Conservation (phyloP, 2,113 vertebrate genomes). For the Elgaria multicarinata region DNA sequence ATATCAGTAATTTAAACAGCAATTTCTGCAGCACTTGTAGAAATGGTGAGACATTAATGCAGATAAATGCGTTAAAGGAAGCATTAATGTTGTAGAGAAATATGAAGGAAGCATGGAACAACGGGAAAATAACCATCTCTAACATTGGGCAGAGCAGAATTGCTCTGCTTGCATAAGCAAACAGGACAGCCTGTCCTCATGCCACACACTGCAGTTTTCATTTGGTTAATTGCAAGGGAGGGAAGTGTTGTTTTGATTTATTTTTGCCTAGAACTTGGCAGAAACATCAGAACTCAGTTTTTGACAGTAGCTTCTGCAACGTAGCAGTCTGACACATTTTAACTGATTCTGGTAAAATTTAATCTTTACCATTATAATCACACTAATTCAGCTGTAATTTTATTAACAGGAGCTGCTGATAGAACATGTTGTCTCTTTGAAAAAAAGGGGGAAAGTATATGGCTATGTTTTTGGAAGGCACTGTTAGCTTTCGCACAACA, state of each 20-base stretch:
- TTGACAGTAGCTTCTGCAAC: slow-evolving; percentile 56
- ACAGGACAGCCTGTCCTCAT: slow-evolving; percentile 44
- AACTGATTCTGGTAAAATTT: slow-evolving; percentile 58
- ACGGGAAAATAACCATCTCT: background rate
- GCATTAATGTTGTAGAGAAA: background rate
- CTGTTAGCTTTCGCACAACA: slow-evolving; percentile 37
- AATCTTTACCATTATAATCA: slow-evolving; percentile 48
- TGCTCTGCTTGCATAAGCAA: background rate
- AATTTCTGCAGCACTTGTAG: background rate
- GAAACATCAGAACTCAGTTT: slow-evolving; percentile 54
- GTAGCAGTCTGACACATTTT: slow-evolving; percentile 41
- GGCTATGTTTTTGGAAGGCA: slow-evolving; percentile 42
- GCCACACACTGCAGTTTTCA: slow-evolving; percentile 48
- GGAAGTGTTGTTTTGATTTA: slow-evolving; percentile 51
- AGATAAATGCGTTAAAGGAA: background rate
- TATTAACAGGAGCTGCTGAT: slow-evolving; percentile 56
- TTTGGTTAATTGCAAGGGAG: slow-evolving; percentile 58
- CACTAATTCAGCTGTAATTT: slow-evolving; percentile 35
- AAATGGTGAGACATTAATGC: background rate
- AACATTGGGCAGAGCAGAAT: background rate
- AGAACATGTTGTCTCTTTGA: slow-evolving; percentile 54
- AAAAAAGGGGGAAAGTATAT: background rate
- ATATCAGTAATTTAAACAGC: background rate
- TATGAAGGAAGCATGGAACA: background rate
- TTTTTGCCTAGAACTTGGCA: slow-evolving; percentile 51